Base-by-base conservation (phyloP, 2,888 invertebrate species). In the Tenthredo scrophulariae region DNA sequence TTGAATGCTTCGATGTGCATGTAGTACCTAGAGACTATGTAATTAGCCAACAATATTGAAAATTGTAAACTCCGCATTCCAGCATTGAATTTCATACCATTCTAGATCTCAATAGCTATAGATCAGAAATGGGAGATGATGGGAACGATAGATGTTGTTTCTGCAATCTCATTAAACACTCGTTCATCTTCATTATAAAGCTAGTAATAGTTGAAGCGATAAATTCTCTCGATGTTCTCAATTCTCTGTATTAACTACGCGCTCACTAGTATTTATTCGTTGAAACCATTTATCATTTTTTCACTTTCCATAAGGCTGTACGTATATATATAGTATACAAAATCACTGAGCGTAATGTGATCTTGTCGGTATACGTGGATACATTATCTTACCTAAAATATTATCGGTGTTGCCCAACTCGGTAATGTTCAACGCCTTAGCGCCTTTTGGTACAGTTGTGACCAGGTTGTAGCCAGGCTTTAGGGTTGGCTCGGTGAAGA, bases 391-490 rank as follows among this genome's bases (percentile, higher is more conserved):
- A 98, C 98, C 98, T 90, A 98, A 95, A 92, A 97, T 96, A 93
- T 98, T 98, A 88, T 96, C 96, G 91, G 97, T 97, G 90, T 97
- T 95, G 86, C 96, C 96, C 86, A 98, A 94, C 93, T 98, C 98
- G 37, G 97, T 97, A 90, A 98, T 96, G 91, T 97, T 97, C 89
- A 98, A 96, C 90, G 97, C 96, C 91, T 97, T 97, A 82, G 98
- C 98, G 18, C 98, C 98, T 84, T 95, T 95, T 0, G 98, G 98
- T 84, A 98, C 96, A 33, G 96, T 96, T 13, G 97, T 96, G 84
- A 98, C 96, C 89, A 97, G 95, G 84, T 97, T 97, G 94, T 98
- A 98, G 86, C 98, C 98, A 72, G 96, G 95, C 0, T 97, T 96
- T 87, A 98, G 94, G 83, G 97, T 96, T 83, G 97, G 96, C 72